These are phyloP conservation scores for Hemistola chrysoprasaria DNA, from an alignment of 2,888 invertebrate species.

Conservation along the genomic window DNA sequence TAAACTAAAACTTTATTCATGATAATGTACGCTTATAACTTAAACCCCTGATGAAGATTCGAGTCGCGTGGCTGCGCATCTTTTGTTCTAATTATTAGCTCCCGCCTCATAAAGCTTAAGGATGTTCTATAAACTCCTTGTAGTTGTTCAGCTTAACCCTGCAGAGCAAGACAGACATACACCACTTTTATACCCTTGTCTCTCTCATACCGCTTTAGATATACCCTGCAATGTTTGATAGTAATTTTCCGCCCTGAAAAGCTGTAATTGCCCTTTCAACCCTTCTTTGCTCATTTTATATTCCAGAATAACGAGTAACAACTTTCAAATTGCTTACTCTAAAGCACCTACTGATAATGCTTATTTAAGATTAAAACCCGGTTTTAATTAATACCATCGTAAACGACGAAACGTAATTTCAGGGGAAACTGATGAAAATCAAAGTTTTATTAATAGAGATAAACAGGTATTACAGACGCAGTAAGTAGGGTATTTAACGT, in stretches of 20 bases:
- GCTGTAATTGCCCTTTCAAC: constrained; percentile 53
- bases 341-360: constrained; percentile 39
- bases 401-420: constrained; percentile 16
- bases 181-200: constrained; percentile 27
- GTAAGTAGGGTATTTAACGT: constrained; percentile 6
- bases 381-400: constrained; percentile 22
- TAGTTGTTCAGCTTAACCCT: constrained; percentile 47
- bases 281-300: constrained; percentile 55
- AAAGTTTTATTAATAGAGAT: constrained; percentile 19
- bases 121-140: constrained; percentile 51
- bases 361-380: constrained; percentile 25
- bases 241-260: constrained; percentile 44
- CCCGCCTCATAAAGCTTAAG: constrained; percentile 57
- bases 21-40: constrained; percentile 37
- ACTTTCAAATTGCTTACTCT: constrained; percentile 43
- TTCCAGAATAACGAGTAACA: constrained; percentile 49
- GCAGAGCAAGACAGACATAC: constrained; percentile 36
- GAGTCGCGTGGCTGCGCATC: constrained; percentile 75
- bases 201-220: constrained; percentile 31
- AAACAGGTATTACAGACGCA: constrained; percentile 11
- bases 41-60: constrained; percentile 52
- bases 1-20: not conserved
- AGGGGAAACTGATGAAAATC: constrained; percentile 14
- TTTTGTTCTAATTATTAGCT: constrained; percentile 74
- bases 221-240: constrained; percentile 43